Evolutionary conservation across 64 coral and sea anemone species (phyloP), one percentile per base, ranked within the genome.

Genomic region (Orbicella faveolata): DNA sequence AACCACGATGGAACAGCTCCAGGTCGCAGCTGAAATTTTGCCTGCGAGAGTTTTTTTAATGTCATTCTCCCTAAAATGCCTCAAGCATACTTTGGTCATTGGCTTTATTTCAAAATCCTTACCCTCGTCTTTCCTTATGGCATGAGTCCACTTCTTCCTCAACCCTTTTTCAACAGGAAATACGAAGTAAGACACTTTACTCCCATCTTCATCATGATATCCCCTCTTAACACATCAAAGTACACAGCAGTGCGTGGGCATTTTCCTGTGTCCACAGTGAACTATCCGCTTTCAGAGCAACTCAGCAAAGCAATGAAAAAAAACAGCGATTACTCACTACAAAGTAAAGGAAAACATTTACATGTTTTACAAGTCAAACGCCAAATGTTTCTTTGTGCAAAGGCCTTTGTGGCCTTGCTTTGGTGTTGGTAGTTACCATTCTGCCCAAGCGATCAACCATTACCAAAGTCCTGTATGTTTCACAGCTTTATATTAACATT

Each of bases 41-140:
- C 92, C 92, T 70, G 88, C 81, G 6, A 92, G 74, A 62, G 90
- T 78, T 78, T 79, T 92, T 61, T 88, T 93, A 36, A 93, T 17
- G 25, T 93, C 92, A 63, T 67, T 75, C 2, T 54, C 69, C 66
- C 75, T 88, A 89, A 93, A 93, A 80, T 93, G 87, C 39, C 79
- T 77, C 44, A 78, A 93, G 52, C 86, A 89, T 19, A 93, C 85
- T 83, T 89, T 93, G 23, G 92, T 92, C n/a, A 21, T 52, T 52
- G 11, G 52, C 19, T 52, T 63, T 21, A 92, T 23, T 23, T 76
- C 4, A 73, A 92, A 92, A 33, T 92, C 36, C 36, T 92, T 91
- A 36, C 83, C 90, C 19, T 70, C 80, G 79, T 87, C 90, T 92
- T 81, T 63, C 85, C 90, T 66, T 39, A 92, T 87, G 20, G 90